Base-by-base conservation (phyloP, 2,797 vertebrate species). In the Sylvia borin region DNA sequence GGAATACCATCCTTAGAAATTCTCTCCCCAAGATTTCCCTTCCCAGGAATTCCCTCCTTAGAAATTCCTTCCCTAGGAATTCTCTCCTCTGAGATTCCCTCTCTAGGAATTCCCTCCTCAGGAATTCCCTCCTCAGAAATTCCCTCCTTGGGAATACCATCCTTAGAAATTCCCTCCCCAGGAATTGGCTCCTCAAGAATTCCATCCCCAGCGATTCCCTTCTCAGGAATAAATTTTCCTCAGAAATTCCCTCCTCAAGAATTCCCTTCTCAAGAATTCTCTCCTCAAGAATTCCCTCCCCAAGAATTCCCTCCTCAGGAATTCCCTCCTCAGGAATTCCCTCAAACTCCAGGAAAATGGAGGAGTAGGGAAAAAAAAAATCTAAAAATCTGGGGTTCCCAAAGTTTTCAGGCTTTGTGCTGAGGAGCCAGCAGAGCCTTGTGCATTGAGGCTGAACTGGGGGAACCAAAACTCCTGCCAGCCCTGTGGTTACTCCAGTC, bases 331-430 rank as follows among this genome's bases (percentile, higher is more conserved):
- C 24, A 24, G 54, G 8, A 40, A n/a, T 54, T 34, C 53, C 70
- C 53, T n/a, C 20, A 1, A 16, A 5, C 32, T 50, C 65, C 72
- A 34, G 38, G 22, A 31, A 43, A 34, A 42, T 3, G 5, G 54
- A 77, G n/a, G 24, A 66, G 5, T 2, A 17, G 50, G 42, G 47
- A 5, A 14, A 34, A 14, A 36, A 14, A 34, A 14, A n/a, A n/a
- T n/a, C n/a, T n/a, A n/a, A n/a, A 73, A 70, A 27, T 18, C 9
- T 2, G 0, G 10, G 13, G 5, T 54, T 5, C 7, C 18, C 53
- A 20, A 31, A 60, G 3, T 47, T 85, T 57, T 13, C 25, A 18
- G 7, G 20, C 9, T 67, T 88, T 42, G 3, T 47, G 19, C 36
- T 42, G 26, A 68, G 70, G 36, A 32, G 26, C 18, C 32, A 17